These are phyloP conservation scores for Morelia viridis DNA, from an alignment of 2,797 vertebrate genomes.

Conservation along the genomic window DNA sequence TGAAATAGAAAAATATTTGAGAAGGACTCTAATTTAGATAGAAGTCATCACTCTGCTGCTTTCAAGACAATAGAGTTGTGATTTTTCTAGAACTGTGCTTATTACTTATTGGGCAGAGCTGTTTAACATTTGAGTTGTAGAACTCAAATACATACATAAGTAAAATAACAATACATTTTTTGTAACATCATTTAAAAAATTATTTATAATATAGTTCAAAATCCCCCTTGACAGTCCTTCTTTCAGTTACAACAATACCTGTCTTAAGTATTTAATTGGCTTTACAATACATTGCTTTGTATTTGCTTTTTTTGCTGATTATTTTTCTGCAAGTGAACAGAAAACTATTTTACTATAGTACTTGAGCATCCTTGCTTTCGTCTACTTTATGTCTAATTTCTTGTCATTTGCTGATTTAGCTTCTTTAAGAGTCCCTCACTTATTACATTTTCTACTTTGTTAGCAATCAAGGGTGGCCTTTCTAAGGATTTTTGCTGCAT, in stretches of 20 bases:
- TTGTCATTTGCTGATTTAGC: conserved; percentile 50
- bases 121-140: neutral
- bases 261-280: conserved; percentile 38
- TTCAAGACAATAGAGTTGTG: neutral
- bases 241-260: conserved; percentile 39
- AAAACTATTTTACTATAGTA: conserved; percentile 38
- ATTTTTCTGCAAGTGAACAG: conserved; percentile 48
- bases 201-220: conserved; percentile 29
- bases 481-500: conserved; percentile 29
- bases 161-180: neutral
- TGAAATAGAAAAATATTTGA: neutral
- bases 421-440: conserved; percentile 45
- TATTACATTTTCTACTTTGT: conserved; percentile 57
- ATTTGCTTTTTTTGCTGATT: conserved; percentile 54
- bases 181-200: conserved; percentile 1
- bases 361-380: conserved; percentile 26
- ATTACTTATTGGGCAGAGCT: neutral
- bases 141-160: neutral
- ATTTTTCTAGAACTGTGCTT: neutral
- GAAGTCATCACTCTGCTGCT: neutral
- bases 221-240: conserved; percentile 44
- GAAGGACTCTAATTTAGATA: neutral
- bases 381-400: conserved; percentile 54
- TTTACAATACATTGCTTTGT: conserved; percentile 44
- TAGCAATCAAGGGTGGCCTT: conserved; percentile 29